Percentiles rank a stretch among this genome's conserved stretches.
These are phyloP conservation scores for Celastrina argiolus DNA, from an alignment of 2,888 invertebrate genomes.

Conservation along the genomic window DNA sequence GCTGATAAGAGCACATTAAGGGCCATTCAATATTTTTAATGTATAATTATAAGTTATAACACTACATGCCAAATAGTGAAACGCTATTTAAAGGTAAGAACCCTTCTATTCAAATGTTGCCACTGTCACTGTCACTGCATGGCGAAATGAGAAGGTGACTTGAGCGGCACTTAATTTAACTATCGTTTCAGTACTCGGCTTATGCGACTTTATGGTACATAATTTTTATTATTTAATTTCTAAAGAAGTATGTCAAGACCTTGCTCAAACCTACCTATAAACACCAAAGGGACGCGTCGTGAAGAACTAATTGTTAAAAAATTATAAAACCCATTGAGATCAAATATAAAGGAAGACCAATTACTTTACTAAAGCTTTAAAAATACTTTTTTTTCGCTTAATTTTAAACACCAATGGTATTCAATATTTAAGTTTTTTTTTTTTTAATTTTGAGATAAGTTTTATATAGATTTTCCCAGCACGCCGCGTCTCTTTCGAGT, in stretches of 20 bases:
- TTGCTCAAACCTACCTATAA: conserved; percentile 10
- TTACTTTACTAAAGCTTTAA: neutral
- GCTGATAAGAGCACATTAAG: conserved; percentile 7
- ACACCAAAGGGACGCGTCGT: neutral
- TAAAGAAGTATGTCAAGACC: conserved; percentile 7
- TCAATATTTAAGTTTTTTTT: neutral
- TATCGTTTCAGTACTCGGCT: too few species aligned
- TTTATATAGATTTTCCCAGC: neutral
- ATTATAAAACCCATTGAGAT: neutral
- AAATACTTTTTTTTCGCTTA: neutral
- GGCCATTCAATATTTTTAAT: neutral
- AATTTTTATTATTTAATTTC: neutral
- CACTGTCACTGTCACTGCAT: too few species aligned
- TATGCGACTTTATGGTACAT: neutral
- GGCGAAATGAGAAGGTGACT: too few species aligned
- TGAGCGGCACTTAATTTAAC: too few species aligned
- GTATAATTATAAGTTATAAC: too few species aligned
- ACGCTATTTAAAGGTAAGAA: too few species aligned
- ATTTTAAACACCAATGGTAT: neutral
- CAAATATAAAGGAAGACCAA: conserved; percentile 6
- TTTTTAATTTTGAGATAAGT: neutral
- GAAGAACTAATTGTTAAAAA: conserved; percentile 21
- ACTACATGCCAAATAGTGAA: too few species aligned
- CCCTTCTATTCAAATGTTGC: too few species aligned
- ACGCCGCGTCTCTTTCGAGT: conserved; percentile 7